Conservation (phyloP, 2,888 invertebrate genomes). For the Agrilus biguttatus region DNA sequence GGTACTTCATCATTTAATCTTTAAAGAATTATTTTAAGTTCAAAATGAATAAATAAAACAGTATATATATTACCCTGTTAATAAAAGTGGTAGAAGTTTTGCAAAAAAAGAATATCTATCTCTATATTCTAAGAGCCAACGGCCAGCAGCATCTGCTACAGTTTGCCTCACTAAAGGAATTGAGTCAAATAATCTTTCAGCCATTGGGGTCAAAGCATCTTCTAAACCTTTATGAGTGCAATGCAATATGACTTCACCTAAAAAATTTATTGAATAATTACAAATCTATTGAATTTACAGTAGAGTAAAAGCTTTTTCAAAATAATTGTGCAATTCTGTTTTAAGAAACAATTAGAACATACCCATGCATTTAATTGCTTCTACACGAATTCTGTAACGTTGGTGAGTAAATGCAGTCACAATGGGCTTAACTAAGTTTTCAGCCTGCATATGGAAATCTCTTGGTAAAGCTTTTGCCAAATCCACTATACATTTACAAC, state of each 20-base stretch:
- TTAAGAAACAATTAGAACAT: conserved; percentile 14
- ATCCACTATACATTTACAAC: conserved; percentile 55
- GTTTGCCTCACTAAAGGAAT: conserved; percentile 62
- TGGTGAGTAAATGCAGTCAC: conserved; percentile 63
- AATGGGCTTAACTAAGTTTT: conserved; percentile 58
- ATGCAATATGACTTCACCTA: conserved; percentile 47
- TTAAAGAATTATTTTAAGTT: conserved; percentile 6
- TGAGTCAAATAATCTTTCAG: conserved; percentile 77
- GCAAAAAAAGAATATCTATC: conserved; percentile 87
- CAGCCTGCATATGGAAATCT: conserved; percentile 63
- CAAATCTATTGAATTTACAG: background rate
- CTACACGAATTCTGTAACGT: conserved; percentile 64
- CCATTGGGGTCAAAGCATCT: conserved; percentile 62
- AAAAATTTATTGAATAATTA: conserved; percentile 3
- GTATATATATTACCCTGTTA: conserved; percentile 50
- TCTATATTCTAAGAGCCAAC: conserved; percentile 60
- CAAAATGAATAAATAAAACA: background rate
- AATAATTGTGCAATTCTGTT: background rate
- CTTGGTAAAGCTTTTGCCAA: conserved; percentile 47
- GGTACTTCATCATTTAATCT: conserved; percentile 68
- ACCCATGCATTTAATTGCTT: conserved; percentile 61
- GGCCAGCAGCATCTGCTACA: conserved; percentile 61
- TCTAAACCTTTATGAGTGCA: conserved; percentile 34
- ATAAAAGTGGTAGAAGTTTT: conserved; percentile 66
- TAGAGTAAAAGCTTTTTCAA: too few relatives aligned